These are phyloP conservation scores for Griposia aprilina DNA, from an alignment of 2,888 invertebrate genomes.

Conservation along the genomic window DNA sequence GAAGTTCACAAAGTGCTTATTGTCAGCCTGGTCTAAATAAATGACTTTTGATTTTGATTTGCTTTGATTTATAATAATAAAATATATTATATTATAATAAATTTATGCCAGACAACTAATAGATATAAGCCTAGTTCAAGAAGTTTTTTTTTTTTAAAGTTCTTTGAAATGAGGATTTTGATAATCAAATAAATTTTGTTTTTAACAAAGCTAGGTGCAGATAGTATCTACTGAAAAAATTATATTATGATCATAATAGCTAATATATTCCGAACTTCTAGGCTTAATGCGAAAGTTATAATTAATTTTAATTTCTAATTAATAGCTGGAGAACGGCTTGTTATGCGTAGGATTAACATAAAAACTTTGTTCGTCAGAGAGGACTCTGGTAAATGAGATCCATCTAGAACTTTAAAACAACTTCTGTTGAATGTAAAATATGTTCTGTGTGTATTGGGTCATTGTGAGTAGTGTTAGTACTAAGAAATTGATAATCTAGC, in stretches of 20 bases:
- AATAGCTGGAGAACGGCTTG: conserved; percentile 8
- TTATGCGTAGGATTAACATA: not conserved
- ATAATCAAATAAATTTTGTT: too few species aligned
- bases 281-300: conserved; percentile 10
- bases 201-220: too few species aligned
- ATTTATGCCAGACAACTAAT: too few species aligned
- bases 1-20: too few species aligned
- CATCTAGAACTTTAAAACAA: not conserved
- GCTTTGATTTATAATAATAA: not conserved
- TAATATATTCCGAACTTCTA: conserved; percentile 14
- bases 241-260: not conserved
- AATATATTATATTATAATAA: too few species aligned
- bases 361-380: not conserved
- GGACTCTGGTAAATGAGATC: not conserved
- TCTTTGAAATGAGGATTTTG: too few species aligned
- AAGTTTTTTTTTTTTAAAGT: too few species aligned
- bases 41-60: too few species aligned
- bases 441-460: not conserved
- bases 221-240: not conserved
- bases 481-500: not conserved
- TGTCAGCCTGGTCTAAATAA: too few species aligned
- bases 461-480: not conserved
- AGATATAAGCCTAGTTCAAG: not conserved
- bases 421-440: not conserved
- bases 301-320: conserved; percentile 31